Conservation (phyloP, 1,140 invertebrate genomes). For the Drosophila sp. region DNA sequence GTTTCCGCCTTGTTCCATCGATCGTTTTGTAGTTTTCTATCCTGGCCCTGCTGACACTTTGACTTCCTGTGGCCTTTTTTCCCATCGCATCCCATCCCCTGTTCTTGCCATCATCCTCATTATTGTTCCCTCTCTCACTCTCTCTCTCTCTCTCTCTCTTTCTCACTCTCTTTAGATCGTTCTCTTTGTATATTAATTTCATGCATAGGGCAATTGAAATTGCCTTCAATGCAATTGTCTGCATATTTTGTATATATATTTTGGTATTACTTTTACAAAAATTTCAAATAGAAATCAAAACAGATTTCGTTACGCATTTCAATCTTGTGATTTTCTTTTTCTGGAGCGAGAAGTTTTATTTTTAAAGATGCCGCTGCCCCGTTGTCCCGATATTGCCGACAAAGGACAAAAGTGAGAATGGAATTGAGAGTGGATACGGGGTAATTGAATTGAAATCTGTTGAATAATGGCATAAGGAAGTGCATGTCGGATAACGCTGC, state of each 20-base stretch:
- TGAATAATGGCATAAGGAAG: neutral
- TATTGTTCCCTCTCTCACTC: neutral
- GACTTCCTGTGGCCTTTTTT: conserved; percentile 78
- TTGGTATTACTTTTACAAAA: conserved; percentile 53
- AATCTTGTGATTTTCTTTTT: conserved; percentile 19
- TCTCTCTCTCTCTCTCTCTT: neutral
- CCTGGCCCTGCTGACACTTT: conserved; percentile 60
- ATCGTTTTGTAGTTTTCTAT: conserved; percentile 26
- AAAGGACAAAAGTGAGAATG: conserved; percentile 7
- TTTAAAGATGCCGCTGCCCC: conserved; percentile 45
- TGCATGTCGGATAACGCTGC: neutral
- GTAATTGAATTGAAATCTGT: neutral
- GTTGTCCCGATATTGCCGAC: conserved; percentile 20
- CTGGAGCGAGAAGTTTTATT: conserved; percentile 43
- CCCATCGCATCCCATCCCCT: neutral
- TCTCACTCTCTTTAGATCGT: neutral
- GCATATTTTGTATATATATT: conserved; percentile 28
- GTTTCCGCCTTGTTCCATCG: conserved; percentile 68
- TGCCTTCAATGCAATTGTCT: conserved; percentile 19
- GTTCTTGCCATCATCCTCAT: neutral
- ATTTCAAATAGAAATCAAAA: conserved; percentile 74
- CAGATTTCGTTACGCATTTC: conserved; percentile 68
- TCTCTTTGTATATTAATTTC: conserved; percentile 47
- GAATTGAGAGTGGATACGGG: neutral
- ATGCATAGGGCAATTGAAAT: conserved; percentile 40